Percentiles rank a stretch among this genome's conserved stretches.
Conservation (phyloP, 2,797 vertebrate species). For the Salarias fasciatus region DNA sequence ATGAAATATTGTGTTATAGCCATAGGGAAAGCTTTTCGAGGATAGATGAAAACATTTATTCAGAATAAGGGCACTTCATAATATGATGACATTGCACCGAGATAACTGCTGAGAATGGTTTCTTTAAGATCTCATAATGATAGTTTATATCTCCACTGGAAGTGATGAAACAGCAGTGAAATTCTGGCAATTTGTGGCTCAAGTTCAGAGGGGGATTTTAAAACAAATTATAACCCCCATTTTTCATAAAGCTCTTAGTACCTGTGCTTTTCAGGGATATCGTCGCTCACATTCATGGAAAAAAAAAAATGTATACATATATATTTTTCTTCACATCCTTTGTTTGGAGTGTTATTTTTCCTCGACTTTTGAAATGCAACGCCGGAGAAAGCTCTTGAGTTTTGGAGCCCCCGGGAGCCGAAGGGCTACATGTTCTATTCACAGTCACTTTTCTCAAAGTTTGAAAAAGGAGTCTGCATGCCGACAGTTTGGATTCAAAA, state of each 20-base stretch:
- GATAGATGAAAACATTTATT: slow-evolving; percentile 71
- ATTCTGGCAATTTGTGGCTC: slow-evolving; percentile 51
- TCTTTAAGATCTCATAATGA: slow-evolving; percentile 56
- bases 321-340: slow-evolving; percentile 17
- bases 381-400: slow-evolving; percentile 42
- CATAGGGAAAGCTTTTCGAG: slow-evolving; percentile 68
- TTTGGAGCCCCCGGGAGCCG: slow-evolving; percentile 48
- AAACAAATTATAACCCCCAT: slow-evolving; percentile 35
- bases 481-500: slow-evolving; percentile 58
- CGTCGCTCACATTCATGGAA: slow-evolving; percentile 30
- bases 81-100: slow-evolving; percentile 69
- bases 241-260: slow-evolving; percentile 28
- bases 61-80: slow-evolving; percentile 54
- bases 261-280: slow-evolving; percentile 43
- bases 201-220: slow-evolving; percentile 38
- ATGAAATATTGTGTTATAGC: slow-evolving; percentile 71
- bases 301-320: slow-evolving; percentile 1
- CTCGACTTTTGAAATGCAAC: slow-evolving; percentile 47
- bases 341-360: slow-evolving; percentile 36
- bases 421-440: slow-evolving; percentile 63
- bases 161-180: slow-evolving; percentile 73
- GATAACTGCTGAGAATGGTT: slow-evolving; percentile 67
- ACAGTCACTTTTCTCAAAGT: slow-evolving; percentile 57
- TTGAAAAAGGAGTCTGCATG: slow-evolving; percentile 56
- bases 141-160: slow-evolving; percentile 55